Evolutionary conservation across 2,888 invertebrate species (phyloP), one percentile per base, ranked within the genome.

Genomic region (Drosophila fulvimacula): DNA sequence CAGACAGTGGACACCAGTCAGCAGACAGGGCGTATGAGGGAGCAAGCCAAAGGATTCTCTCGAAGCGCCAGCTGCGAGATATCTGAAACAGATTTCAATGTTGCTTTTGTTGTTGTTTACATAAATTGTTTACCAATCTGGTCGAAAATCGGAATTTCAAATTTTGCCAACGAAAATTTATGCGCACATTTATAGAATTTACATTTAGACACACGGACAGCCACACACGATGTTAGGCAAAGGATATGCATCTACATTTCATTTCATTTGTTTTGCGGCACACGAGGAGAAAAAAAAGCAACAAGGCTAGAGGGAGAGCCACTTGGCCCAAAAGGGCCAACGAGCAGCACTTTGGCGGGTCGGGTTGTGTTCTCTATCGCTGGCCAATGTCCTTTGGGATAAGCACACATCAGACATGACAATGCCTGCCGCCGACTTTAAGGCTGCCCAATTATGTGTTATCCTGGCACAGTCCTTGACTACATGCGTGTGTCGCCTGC

Each of bases 121-220:
- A 85, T 88, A 89, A 88, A 90, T 87, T 89, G 90, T 89, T 89
- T 89, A 87, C 90, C 90, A 90, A 90, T 89, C 90, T 89, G 81
- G 79, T 85, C 79, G 82, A 86, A 88, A 87, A 89, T 90, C 90
- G 89, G 88, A 89, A 90, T 90, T 89, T 89, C 89, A 90, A 89
- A 89, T 90, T 89, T 85, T 74, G 72, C 76, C 80, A 80, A 78
- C 76, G 72, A 73, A 87, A 87, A 88, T 83, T 79, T 83, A 87
- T 81, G 82, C 87, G 82, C 84, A 88, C 88, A 88, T 83, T 86
- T 88, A 82, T 77, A 84, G 84, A 83, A 88, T 84, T 83, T 86
- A 88, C 88, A 88, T 82, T 58, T 67, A 65, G 67, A 76, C 81
- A 83, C 55, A 58, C 62, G 63, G 68, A 73, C 73, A 62, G 55